Conservation (phyloP, 2,797 vertebrate species). For the Graptemys geographica region DNA sequence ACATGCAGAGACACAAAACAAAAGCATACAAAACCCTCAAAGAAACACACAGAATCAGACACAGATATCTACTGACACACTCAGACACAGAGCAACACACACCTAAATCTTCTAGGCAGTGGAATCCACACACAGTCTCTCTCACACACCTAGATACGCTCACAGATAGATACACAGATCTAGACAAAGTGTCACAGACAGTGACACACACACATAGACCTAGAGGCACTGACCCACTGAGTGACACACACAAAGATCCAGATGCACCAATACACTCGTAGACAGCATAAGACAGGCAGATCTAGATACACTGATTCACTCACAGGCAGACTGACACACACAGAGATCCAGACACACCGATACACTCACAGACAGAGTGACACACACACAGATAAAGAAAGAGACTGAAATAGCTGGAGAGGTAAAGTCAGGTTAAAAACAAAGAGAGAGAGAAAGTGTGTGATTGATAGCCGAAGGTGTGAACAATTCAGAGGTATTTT, state of each 20-base stretch:
- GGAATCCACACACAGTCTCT: background rate
- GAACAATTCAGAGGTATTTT: constrained; percentile 58
- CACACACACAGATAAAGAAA: constrained; percentile 41
- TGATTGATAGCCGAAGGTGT: constrained; percentile 54
- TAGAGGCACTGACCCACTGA: background rate
- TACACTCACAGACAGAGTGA: constrained; percentile 39
- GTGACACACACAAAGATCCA: background rate
- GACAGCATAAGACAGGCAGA: background rate
- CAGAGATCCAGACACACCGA: background rate
- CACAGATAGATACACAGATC: background rate
- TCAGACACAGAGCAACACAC: background rate
- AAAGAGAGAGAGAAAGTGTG: constrained; percentile 41
- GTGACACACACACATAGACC: background rate
- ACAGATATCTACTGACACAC: background rate
- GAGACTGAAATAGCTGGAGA: constrained; percentile 77
- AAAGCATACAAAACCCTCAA: background rate
- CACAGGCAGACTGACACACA: background rate
- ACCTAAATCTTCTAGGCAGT: background rate
- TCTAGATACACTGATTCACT: background rate
- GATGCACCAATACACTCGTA: background rate
- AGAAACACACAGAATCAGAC: background rate
- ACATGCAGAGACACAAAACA: background rate
- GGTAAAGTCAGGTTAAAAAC: constrained; percentile 80
- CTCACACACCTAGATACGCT: background rate
- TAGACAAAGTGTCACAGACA: background rate